phyloP scores from a whole-genome alignment of 1,140 invertebrate species.

The Portunus trituberculatus region DNA sequence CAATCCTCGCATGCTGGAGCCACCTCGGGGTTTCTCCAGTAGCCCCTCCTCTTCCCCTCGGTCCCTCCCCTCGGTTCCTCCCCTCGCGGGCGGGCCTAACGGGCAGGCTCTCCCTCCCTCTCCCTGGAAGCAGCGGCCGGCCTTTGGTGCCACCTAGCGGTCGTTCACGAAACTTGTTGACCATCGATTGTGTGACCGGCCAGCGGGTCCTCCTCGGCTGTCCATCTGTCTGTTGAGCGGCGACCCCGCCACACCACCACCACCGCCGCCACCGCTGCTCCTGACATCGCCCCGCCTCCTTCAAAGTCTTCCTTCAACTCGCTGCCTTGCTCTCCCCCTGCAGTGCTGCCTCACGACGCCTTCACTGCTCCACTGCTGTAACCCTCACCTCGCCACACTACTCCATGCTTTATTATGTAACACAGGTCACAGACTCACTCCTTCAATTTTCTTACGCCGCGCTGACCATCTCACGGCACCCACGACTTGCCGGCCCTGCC shows the following conservation, averaged over 20 bases:
- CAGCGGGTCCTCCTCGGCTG: slow-evolving; percentile 36
- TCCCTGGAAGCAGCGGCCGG: slow-evolving; percentile 41
- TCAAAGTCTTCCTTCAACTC: neutral
- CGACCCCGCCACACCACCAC: neutral
- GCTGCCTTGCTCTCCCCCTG: neutral
- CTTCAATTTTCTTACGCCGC: neutral
- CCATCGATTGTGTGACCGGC: slow-evolving; percentile 74
- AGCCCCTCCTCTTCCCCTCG: slow-evolving; percentile 71
- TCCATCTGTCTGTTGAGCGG: slow-evolving; percentile 63
- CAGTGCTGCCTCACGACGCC: neutral
- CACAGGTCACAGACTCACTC: neutral
- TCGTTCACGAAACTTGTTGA: slow-evolving; percentile 58
- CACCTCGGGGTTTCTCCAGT: slow-evolving; percentile 27
- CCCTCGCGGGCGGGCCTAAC: slow-evolving; percentile 72
- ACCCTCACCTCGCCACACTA: neutral
- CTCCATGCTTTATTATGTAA: neutral
- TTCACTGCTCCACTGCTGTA: neutral
- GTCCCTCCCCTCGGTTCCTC: slow-evolving; percentile 67
- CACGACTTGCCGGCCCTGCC: neutral
- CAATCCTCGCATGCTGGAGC: slow-evolving; percentile 57
- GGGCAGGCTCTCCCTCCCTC: slow-evolving; percentile 32
- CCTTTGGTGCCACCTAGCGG: slow-evolving; percentile 68
- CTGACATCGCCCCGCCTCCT: neutral
- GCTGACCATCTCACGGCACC: neutral
- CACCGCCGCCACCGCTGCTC: slow-evolving; percentile 33